phyloP scores from a whole-genome alignment of 1,140 invertebrate genomes.

The Diuraphis noxia region DNA sequence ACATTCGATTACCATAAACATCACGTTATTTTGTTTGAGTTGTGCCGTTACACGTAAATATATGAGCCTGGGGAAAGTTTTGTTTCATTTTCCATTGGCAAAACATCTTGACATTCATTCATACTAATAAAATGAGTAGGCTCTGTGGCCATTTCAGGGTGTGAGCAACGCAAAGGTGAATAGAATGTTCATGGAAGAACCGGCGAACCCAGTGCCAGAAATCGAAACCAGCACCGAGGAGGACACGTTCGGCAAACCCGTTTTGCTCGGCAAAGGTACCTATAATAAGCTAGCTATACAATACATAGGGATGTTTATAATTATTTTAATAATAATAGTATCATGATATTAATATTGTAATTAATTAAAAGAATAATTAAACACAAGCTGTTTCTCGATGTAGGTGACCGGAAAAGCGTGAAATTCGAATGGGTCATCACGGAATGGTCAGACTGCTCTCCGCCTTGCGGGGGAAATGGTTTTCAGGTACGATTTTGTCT shows the following conservation, averaged over 20 bases:
- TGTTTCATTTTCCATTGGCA: slow-evolving; percentile 25
- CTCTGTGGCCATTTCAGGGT: slow-evolving; percentile 62
- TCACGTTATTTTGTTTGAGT: background rate
- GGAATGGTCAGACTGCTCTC: slow-evolving; percentile 84
- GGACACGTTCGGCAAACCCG: slow-evolving; percentile 28
- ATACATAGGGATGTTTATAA: background rate
- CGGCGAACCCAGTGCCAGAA: slow-evolving; percentile 35
- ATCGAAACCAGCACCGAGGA: slow-evolving; percentile 37
- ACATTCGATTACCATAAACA: background rate
- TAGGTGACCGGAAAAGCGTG: slow-evolving; percentile 63
- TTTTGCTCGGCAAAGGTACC: slow-evolving; percentile 56
- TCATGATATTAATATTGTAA: background rate
- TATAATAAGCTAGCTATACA: background rate
- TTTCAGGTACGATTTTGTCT: slow-evolving; percentile 63
- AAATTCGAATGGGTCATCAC: slow-evolving; percentile 79
- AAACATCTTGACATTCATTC: background rate
- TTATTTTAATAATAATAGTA: no score
- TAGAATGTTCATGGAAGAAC: slow-evolving; percentile 57
- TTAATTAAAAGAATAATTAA: background rate
- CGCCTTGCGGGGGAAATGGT: slow-evolving; percentile 80
- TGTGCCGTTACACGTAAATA: background rate
- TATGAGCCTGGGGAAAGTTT: slow-evolving; percentile 12
- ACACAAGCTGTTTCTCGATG: background rate
- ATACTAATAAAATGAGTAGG: slow-evolving; percentile 58
- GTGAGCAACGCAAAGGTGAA: slow-evolving; percentile 56